Evolutionary conservation across 2,888 invertebrate genomes (phyloP).

Genomic region (Piscicola geometra): DNA sequence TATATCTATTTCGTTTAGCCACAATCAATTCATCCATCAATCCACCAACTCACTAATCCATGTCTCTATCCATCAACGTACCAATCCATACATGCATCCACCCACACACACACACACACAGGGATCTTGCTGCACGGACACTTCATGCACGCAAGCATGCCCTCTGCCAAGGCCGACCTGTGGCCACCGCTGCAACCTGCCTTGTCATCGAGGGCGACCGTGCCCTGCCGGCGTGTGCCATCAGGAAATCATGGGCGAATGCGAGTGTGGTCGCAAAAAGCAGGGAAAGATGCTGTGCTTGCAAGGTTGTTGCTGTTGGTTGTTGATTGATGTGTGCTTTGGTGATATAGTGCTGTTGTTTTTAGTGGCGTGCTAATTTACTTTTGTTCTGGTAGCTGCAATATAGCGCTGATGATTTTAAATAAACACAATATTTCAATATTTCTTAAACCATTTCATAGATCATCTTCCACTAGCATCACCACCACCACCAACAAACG

Average conservation of each 20-base stretch:
- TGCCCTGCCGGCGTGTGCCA: constrained; percentile 71
- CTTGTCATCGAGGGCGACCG: constrained; percentile 69
- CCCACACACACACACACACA: constrained; percentile 18
- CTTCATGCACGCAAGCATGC: constrained; percentile 74
- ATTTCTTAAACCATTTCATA: not conserved
- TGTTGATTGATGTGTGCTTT: not conserved
- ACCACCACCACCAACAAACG: no score
- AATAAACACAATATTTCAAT: not conserved
- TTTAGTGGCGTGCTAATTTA: no score
- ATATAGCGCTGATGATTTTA: no score
- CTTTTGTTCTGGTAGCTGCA: no score
- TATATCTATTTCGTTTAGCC: no score
- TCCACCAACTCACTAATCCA: not conserved
- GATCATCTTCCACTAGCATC: no score
- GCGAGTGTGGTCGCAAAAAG: constrained; percentile 30
- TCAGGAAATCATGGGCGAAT: constrained; percentile 62
- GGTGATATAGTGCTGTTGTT: not conserved
- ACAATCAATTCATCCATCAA: no score
- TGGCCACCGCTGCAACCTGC: constrained; percentile 77
- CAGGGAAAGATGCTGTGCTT: constrained; percentile 33
- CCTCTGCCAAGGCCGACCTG: constrained; percentile 66
- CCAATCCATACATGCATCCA: not conserved
- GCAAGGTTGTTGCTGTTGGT: not conserved
- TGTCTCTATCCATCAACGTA: not conserved
- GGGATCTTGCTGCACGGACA: constrained; percentile 51